A percentile compares a stretch with the other conserved stretches of the same genome.
These are phyloP conservation scores for Microcebus ravelobensis DNA, from an alignment of 2,113 vertebrate species.

Conservation along the genomic window DNA sequence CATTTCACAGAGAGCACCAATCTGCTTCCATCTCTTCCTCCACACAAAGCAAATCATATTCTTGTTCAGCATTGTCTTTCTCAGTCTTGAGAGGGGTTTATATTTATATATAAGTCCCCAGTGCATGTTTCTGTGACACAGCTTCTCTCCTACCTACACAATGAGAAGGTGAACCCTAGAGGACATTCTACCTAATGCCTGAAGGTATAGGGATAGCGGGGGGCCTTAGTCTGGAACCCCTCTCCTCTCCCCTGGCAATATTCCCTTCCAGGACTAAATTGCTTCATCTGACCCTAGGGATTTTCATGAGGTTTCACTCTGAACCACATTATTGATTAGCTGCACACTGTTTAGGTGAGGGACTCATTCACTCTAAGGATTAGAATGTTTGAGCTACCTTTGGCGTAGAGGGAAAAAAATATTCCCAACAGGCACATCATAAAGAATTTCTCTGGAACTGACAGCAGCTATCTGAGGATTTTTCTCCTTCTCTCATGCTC, in stretches of 20 bases:
- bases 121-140: not conserved
- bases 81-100: not conserved
- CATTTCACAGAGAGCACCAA: not conserved
- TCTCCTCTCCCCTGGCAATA: not conserved
- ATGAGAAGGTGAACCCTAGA: not conserved
- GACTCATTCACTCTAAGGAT: not conserved
- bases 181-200: not conserved
- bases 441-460: not conserved
- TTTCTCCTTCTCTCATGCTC: not conserved
- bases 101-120: too few species aligned
- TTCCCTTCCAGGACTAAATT: not conserved
- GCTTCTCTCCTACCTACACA: not conserved
- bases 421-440: not conserved
- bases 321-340: not conserved
- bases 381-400: not conserved
- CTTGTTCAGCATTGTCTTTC: not conserved
- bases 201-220: not conserved
- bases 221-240: not conserved
- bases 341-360: not conserved
- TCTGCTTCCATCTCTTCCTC: not conserved
- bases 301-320: not conserved
- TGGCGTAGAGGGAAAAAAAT: not conserved
- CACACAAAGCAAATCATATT: not conserved
- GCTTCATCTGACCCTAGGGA: not conserved
- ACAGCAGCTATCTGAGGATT: not conserved